phyloP scores from a whole-genome alignment of 2,113 vertebrate genomes.

The Colius striatus region DNA sequence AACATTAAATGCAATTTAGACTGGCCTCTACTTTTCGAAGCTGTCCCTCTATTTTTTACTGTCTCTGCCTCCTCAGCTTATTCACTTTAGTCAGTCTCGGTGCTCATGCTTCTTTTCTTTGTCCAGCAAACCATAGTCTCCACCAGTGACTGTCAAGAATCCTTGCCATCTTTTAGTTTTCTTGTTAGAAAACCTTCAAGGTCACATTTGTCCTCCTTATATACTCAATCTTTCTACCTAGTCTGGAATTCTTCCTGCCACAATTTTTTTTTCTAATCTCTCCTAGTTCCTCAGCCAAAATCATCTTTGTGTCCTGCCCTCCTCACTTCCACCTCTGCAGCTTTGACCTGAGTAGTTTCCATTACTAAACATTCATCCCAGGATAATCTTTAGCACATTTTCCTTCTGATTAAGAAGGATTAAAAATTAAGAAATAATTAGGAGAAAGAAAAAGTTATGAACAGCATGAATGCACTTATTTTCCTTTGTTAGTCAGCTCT shows the following conservation, averaged over 20 bases:
- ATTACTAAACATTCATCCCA: background rate
- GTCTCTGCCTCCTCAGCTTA: background rate
- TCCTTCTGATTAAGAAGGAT: background rate
- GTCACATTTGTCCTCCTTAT: background rate
- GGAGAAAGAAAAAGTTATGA: background rate
- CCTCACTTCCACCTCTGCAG: background rate
- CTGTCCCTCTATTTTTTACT: background rate
- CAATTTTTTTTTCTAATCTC: accelerated
- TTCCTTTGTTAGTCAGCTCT: background rate
- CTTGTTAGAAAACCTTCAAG: background rate
- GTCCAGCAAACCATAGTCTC: background rate
- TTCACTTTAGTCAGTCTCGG: background rate
- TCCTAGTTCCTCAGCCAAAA: background rate
- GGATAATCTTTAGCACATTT: background rate
- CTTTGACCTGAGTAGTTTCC: background rate
- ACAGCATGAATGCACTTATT: background rate
- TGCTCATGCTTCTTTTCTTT: background rate
- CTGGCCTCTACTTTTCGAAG: background rate
- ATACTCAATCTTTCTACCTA: background rate
- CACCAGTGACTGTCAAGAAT: background rate
- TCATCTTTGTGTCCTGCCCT: background rate
- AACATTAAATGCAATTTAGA: background rate
- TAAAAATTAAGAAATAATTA: background rate
- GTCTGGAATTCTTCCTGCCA: background rate
- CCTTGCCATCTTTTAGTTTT: background rate